Evolutionary conservation across 2,888 invertebrate species (phyloP).

Genomic region (Thymelicus lineola): DNA sequence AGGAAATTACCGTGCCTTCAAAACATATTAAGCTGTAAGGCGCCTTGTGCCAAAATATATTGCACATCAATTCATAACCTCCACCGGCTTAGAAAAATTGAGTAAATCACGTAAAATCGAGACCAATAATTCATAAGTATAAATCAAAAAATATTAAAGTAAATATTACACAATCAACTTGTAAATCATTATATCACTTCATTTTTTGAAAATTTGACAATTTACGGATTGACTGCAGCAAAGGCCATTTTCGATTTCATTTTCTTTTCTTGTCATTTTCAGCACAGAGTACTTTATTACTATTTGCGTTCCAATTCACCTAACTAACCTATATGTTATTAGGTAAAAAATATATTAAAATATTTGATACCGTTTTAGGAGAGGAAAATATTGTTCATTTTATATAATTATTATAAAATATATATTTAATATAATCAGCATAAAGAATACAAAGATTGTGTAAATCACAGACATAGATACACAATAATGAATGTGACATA

Average conservation of each 20-base stretch:
- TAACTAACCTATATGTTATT: background rate
- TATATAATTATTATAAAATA: too few species aligned
- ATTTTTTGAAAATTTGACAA: conserved; percentile 71
- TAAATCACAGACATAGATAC: background rate
- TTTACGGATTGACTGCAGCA: conserved; percentile 47
- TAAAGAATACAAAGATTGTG: too few species aligned
- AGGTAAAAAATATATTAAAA: background rate
- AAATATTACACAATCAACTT: conserved; percentile 74
- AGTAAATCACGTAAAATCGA: conserved; percentile 53
- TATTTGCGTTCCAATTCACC: conserved; percentile 19
- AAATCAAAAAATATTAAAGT: conserved; percentile 53
- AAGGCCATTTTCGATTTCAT: conserved; percentile 37
- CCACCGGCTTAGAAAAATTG: conserved; percentile 61
- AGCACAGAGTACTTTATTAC: background rate
- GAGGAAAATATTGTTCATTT: too few species aligned
- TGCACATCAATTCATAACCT: conserved; percentile 69
- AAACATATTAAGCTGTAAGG: conserved; percentile 59
- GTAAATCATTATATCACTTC: conserved; percentile 76
- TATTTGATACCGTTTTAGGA: too few species aligned
- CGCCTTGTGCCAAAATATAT: conserved; percentile 50
- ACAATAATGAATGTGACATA: too few species aligned
- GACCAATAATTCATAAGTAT: conserved; percentile 52
- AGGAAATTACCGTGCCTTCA: conserved; percentile 59
- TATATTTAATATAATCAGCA: too few species aligned
- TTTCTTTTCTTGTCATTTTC: conserved; percentile 32